These are phyloP conservation scores for Ornithorhynchus anatinus DNA, from an alignment of 2,113 vertebrate genomes.

Conservation along the genomic window DNA sequence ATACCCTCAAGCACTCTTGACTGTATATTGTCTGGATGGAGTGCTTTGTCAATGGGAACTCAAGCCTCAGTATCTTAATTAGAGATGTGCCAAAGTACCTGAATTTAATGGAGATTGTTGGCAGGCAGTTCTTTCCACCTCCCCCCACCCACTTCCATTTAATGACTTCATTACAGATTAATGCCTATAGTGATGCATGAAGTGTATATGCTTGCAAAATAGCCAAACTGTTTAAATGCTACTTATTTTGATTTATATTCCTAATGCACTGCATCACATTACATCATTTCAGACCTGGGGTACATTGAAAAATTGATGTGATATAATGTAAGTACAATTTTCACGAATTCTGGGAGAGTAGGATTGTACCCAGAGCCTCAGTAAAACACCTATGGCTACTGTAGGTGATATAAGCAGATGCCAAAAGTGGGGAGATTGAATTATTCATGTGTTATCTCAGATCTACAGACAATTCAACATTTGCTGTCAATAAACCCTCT, in stretches of 20 bases:
- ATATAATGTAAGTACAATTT: neutral
- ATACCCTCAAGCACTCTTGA: conserved; percentile 54
- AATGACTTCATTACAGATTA: conserved; percentile 27
- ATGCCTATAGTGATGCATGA: conserved; percentile 11
- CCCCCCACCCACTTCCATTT: neutral
- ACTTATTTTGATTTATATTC: neutral
- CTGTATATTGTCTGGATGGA: conserved; percentile 12
- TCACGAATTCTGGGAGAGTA: conserved; percentile 25
- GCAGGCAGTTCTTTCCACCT: conserved; percentile 6
- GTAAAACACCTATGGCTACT: neutral
- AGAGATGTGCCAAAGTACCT: conserved; percentile 56
- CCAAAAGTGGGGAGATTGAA: conserved; percentile 14
- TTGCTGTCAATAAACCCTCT: conserved; percentile 47
- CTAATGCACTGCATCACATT: rapidly evolving
- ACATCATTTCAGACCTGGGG: neutral
- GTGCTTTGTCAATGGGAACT: conserved; percentile 57
- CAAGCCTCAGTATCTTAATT: conserved; percentile 46
- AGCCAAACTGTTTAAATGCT: neutral
- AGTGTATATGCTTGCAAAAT: neutral
- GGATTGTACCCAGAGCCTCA: neutral
- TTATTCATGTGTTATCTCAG: conserved; percentile 47
- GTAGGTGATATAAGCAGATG: neutral
- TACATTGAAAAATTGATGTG: neutral
- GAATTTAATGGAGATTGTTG: conserved; percentile 27
- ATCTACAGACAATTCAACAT: conserved; percentile 42